Evolutionary conservation across 2,797 vertebrate genomes (phyloP).

Genomic region (Sitta carolinensis): DNA sequence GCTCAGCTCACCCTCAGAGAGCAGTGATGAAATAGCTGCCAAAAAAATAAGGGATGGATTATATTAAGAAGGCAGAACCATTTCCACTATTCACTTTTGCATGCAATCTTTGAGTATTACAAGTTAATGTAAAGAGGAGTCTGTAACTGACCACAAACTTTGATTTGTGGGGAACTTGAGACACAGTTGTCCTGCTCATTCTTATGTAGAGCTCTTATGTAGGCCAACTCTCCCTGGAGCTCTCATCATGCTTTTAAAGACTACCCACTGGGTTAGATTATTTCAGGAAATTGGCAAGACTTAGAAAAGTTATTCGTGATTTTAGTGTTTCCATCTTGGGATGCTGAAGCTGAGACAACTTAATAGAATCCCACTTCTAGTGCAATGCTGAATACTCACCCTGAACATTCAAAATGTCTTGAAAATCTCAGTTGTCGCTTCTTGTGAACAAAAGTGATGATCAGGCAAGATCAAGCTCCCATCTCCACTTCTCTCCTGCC

Average conservation of each 20-base stretch:
- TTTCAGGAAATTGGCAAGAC: neutral
- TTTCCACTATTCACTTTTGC: neutral
- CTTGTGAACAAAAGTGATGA: neutral
- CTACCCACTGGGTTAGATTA: neutral
- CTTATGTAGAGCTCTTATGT: neutral
- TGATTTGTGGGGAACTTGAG: neutral
- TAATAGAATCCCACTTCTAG: neutral
- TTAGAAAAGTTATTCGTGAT: neutral
- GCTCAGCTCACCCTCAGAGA: neutral
- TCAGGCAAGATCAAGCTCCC: neutral
- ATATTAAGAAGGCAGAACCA: neutral
- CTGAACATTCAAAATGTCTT: neutral
- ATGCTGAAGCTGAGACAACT: neutral
- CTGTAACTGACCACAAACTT: neutral
- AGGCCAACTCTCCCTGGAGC: neutral
- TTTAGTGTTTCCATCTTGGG: neutral
- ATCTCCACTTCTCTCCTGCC: accelerated
- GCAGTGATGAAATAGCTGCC: neutral
- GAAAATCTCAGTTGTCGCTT: neutral
- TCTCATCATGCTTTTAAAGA: neutral
- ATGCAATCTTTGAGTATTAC: neutral
- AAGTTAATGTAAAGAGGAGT: neutral
- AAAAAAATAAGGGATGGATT: neutral
- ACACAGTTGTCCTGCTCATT: neutral
- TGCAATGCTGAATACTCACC: neutral